These are phyloP conservation scores for Xestia ashworthii DNA, from an alignment of 2,888 invertebrate species.

Conservation along the genomic window DNA sequence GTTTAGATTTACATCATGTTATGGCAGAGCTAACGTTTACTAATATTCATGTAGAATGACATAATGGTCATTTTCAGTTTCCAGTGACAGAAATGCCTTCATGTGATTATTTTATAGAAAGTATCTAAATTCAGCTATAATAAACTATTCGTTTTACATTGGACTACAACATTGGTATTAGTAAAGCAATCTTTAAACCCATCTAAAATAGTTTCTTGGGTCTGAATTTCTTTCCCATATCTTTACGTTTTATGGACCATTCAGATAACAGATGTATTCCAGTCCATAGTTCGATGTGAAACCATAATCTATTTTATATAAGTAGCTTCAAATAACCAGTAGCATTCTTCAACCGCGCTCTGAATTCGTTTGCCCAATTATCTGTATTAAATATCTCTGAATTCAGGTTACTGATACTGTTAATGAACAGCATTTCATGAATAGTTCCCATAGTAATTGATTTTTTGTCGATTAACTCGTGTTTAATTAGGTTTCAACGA, in stretches of 20 bases:
- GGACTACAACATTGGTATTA: background rate
- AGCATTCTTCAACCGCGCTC: slow-evolving; percentile 45
- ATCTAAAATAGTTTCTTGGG: slow-evolving; percentile 31
- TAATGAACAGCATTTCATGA: slow-evolving; percentile 56
- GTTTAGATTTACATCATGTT: background rate
- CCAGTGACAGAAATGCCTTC: too few relatives aligned
- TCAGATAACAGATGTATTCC: slow-evolving; percentile 35
- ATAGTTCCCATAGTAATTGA: slow-evolving; percentile 45
- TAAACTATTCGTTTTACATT: background rate
- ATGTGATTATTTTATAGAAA: too few relatives aligned
- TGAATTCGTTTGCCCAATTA: slow-evolving; percentile 54
- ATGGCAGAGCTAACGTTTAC: background rate
- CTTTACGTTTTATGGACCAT: slow-evolving; percentile 44
- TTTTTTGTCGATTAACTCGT: slow-evolving; percentile 28
- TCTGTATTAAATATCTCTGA: slow-evolving; percentile 57
- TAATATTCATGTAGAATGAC: background rate
- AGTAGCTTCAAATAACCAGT: slow-evolving; percentile 24
- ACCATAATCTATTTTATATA: slow-evolving; percentile 19
- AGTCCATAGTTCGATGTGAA: slow-evolving; percentile 33
- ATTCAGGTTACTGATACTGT: slow-evolving; percentile 50
- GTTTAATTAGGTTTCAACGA: slow-evolving; percentile 39
- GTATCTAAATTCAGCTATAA: too few relatives aligned
- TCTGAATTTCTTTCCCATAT: slow-evolving; percentile 33
- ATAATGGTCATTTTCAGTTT: background rate
- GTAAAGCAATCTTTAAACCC: slow-evolving; percentile 20